These are phyloP conservation scores for Drosophila bocki DNA, from an alignment of 1,140 invertebrate genomes.

Conservation along the genomic window DNA sequence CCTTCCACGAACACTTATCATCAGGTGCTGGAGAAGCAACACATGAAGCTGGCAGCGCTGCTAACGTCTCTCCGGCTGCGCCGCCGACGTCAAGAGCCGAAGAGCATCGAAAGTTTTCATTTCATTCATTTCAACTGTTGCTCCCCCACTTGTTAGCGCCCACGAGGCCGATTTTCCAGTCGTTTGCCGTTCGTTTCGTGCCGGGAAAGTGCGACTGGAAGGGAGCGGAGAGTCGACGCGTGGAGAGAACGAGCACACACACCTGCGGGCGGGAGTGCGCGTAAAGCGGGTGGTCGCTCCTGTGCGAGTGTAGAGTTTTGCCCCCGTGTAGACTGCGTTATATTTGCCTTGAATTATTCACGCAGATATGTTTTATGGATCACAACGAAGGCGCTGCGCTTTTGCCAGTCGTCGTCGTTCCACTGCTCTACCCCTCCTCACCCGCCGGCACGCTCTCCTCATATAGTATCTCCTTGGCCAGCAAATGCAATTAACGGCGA, in stretches of 20 bases:
- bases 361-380: conserved; percentile 72
- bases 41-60: conserved; percentile 59
- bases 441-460: neutral
- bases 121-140: conserved; percentile 82
- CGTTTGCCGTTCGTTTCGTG: neutral
- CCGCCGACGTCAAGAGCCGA: conserved; percentile 29
- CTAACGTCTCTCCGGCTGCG: conserved; percentile 15
- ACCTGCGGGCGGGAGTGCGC: conserved; percentile 31
- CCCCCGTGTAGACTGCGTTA: conserved; percentile 72
- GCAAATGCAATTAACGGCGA: conserved; percentile 68
- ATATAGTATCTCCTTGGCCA: neutral
- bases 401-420: conserved; percentile 39
- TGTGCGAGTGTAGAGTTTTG: conserved; percentile 31
- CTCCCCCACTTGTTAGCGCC: conserved; percentile 80
- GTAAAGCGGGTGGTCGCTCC: neutral
- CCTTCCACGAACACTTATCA: conserved; percentile 6
- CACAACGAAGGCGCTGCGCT: conserved; percentile 63
- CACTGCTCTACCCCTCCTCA: neutral
- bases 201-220: conserved; percentile 39
- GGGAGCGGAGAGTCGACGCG: conserved; percentile 12
- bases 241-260: conserved; percentile 12
- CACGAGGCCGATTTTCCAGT: conserved; percentile 35
- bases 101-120: conserved; percentile 41
- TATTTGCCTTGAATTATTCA: conserved; percentile 79
- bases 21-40: conserved; percentile 70